Conservation (phyloP, 2,888 invertebrate genomes). For the Microctonus aethiopoides region DNA sequence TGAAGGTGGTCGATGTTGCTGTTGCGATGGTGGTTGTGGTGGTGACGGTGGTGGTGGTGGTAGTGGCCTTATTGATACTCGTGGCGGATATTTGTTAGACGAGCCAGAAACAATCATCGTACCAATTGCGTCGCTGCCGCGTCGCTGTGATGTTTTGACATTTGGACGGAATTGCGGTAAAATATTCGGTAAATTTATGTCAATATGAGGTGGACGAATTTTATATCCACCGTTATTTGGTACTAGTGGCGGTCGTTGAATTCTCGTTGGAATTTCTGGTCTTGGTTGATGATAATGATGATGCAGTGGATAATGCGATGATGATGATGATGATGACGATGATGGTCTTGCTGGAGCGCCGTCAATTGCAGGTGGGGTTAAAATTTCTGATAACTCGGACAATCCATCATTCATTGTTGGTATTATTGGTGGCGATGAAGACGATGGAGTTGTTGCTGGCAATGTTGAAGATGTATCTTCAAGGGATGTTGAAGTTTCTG, state of each 20-base stretch:
- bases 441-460: constrained; percentile 20
- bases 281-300: constrained; percentile 41
- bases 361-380: constrained; percentile 59
- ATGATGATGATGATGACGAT: constrained; percentile 37
- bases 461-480: constrained; percentile 36
- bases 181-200: constrained; percentile 72
- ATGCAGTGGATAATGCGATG: constrained; percentile 45
- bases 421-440: constrained; percentile 31
- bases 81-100: constrained; percentile 19
- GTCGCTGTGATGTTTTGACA: constrained; percentile 70
- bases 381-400: constrained; percentile 56
- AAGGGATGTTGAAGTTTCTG: constrained; percentile 40
- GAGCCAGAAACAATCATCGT: constrained; percentile 36
- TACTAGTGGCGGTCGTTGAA: constrained; percentile 38
- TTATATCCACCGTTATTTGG: constrained; percentile 40
- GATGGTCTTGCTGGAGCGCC: constrained; percentile 37
- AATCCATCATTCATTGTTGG: constrained; percentile 37
- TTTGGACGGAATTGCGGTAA: constrained; percentile 79
- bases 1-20: neutral
- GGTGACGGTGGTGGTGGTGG: constrained; percentile 10
- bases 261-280: constrained; percentile 43
- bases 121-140: constrained; percentile 59
- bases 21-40: constrained; percentile 1
- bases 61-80: constrained; percentile 20
- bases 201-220: constrained; percentile 48